phyloP scores from a whole-genome alignment of 2,888 invertebrate species.

The Agrotis puta region DNA sequence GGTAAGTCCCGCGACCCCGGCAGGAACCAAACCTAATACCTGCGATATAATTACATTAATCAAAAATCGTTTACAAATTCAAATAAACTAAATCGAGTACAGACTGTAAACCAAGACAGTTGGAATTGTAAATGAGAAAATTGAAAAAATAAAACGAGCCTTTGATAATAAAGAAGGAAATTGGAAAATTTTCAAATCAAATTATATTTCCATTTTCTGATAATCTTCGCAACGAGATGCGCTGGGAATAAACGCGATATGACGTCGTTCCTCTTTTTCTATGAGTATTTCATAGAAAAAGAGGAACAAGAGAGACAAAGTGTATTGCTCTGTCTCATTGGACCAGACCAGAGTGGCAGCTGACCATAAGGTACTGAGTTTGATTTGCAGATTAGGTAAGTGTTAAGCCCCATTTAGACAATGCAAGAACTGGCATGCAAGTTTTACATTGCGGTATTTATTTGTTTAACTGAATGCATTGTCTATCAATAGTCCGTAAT shows the following conservation, averaged over 20 bases:
- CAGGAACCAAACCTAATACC: not conserved
- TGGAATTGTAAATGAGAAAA: slow-evolving; percentile 31
- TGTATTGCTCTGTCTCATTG: not conserved
- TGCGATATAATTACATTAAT: slow-evolving; percentile 6
- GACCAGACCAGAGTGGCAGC: no score
- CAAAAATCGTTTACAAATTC: slow-evolving; percentile 2
- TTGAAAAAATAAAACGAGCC: slow-evolving; percentile 45
- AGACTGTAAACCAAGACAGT: slow-evolving; percentile 27
- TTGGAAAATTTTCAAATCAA: slow-evolving; percentile 50
- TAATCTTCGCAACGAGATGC: slow-evolving; percentile 38
- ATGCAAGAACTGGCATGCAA: no score
- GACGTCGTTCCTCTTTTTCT: not conserved
- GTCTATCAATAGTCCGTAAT: no score
- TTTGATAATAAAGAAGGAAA: slow-evolving; percentile 54
- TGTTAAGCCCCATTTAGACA: no score
- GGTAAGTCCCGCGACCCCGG: no score
- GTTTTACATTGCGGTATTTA: no score
- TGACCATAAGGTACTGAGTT: no score
- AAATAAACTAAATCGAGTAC: slow-evolving; percentile 24
- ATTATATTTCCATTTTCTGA: slow-evolving; percentile 53
- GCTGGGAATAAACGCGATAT: slow-evolving; percentile 2
- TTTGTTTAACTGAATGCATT: no score
- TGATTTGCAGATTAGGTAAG: no score
- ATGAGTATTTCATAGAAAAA: no score
- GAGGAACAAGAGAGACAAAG: no score